phyloP scores from a whole-genome alignment of 2,888 invertebrate genomes.

The Amblyteles armatorius region DNA sequence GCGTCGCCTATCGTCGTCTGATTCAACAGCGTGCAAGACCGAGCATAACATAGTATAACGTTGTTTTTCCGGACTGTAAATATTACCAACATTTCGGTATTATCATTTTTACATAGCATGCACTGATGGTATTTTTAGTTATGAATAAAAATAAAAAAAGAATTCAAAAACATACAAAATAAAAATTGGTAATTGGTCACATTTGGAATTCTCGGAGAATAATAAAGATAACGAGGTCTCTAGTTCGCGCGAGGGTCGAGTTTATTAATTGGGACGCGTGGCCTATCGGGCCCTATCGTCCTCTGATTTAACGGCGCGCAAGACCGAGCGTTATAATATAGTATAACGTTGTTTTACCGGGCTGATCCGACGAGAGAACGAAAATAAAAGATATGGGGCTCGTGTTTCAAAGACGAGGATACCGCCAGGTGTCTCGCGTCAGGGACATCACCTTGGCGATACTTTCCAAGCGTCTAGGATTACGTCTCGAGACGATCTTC shows the following conservation, averaged over 20 bases:
- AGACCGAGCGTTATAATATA: conserved; percentile 1
- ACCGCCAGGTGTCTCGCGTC: conserved; percentile 81
- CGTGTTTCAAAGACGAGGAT: conserved; percentile 82
- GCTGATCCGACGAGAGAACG: conserved; percentile 28
- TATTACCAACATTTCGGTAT: conserved; percentile 82
- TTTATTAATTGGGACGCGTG: conserved; percentile 21
- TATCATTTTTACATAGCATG: conserved; percentile 70
- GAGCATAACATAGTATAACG: conserved; percentile 9
- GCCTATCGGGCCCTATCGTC: conserved; percentile 17
- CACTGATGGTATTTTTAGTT: no score
- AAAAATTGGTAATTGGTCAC: not conserved
- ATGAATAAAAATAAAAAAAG: no score
- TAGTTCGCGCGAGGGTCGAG: not conserved
- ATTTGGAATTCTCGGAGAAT: not conserved
- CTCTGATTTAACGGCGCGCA: conserved; percentile 8
- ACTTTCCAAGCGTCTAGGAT: conserved; percentile 81
- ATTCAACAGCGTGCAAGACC: not conserved
- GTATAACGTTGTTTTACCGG: conserved; percentile 24
- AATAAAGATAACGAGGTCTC: not conserved
- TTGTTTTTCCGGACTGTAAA: conserved; percentile 69
- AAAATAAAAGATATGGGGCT: conserved; percentile 69
- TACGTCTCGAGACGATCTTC: conserved; percentile 75
- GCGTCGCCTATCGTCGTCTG: not conserved
- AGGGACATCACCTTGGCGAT: conserved; percentile 78
- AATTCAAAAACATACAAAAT: not conserved